Base-by-base conservation (phyloP, 2,888 invertebrate genomes). In the Auanema sp. region DNA sequence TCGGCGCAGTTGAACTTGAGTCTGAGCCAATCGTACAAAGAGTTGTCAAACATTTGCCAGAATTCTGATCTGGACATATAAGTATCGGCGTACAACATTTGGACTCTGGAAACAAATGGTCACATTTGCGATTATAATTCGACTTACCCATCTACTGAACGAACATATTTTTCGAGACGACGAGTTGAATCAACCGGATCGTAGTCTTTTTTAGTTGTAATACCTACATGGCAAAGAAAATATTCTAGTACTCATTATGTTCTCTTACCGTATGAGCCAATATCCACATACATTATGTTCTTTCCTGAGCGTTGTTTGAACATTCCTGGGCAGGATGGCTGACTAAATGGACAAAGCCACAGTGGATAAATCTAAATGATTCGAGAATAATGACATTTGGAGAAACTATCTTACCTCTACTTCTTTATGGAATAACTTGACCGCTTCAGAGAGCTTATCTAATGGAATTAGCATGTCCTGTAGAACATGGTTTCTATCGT, bases 1-100 rank as follows among this genome's bases (percentile, higher is more conserved):
- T 88, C 87, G 70, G 87, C 85, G 84, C 90, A 90, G 56, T 89
- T 79, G 16, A 90, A 85, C 14, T 64, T 66, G 10, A 66, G 64
- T 24, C 82, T 65, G 8, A 78, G 65, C 77, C 78, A 82, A 23
- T 83, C 68, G 77, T 92, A 92, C 12, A 91, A 85, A 0, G 86
- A 85, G 84, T 91, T 91, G 84, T 91, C 90, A 84, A 92, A 92
- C 91, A 92, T 92, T 55, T 85, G 80, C 8, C 90, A 85, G 84
- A 92, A 92, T 84, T 92, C 91, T 10, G 89, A 89, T 23, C 85
- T 83, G 0, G 89, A 90, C 75, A 90, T 89, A 85, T 89, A 91
- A 0, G 90, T 90, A 81, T 92, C 91, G 0, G 91, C 91, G 83
- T 91, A 92, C 42, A 92, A 85, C 91, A 92, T 92, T 85, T 92